These are phyloP conservation scores for Trogon melanurus DNA, from an alignment of 2,113 vertebrate genomes.

Conservation along the genomic window DNA sequence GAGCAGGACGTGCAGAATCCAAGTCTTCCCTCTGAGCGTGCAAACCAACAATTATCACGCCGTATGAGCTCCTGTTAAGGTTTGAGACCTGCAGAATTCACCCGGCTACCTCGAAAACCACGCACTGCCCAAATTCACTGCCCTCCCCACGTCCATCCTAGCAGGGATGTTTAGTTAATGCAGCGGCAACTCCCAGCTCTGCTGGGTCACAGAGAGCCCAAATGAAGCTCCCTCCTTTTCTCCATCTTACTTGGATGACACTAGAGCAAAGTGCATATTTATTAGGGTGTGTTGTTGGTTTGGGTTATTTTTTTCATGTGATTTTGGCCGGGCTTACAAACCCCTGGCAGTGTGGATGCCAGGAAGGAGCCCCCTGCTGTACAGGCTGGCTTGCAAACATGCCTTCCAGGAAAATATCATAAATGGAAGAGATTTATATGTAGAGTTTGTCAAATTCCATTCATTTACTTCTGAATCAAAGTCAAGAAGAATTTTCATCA, in stretches of 20 bases:
- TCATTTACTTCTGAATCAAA: neutral
- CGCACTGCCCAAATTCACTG: neutral
- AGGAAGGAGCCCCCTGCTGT: neutral
- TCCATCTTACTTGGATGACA: neutral
- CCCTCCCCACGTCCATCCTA: neutral
- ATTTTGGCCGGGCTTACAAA: neutral
- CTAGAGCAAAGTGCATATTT: neutral
- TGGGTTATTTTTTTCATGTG: neutral
- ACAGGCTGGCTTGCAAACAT: neutral
- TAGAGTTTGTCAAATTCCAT: neutral
- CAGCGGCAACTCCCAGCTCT: neutral
- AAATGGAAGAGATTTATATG: neutral
- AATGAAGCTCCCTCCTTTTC: neutral
- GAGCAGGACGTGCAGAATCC: neutral
- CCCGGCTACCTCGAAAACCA: neutral
- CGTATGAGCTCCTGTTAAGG: neutral
- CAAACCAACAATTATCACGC: fast-evolving
- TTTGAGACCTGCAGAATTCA: neutral
- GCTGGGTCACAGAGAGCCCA: neutral
- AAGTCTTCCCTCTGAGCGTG: neutral
- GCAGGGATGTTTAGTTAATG: neutral
- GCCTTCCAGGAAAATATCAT: neutral
- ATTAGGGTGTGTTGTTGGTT: no score
- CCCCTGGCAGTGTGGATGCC: neutral
- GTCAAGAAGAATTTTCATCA: neutral